Evolutionary conservation across 2,797 vertebrate species (phyloP).

Genomic region (Cynopterus sphinx): DNA sequence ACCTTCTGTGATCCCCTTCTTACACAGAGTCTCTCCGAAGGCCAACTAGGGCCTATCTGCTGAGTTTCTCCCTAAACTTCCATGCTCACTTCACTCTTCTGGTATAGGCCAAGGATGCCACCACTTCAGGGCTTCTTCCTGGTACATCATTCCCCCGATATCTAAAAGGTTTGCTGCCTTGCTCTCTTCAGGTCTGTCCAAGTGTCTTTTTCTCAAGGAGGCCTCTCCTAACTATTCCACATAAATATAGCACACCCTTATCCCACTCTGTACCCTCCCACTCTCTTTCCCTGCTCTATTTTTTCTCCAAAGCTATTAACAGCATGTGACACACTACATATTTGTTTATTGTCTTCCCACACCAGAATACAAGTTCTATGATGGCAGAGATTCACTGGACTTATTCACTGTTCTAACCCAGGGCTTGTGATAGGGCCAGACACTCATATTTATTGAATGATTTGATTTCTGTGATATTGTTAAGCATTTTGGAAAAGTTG

Average conservation of each 20-base stretch:
- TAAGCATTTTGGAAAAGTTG: not conserved
- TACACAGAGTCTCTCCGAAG: not conserved
- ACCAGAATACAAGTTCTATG: not conserved
- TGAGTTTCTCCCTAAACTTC: fast-evolving
- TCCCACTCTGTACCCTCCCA: not conserved
- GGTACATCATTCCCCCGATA: not conserved
- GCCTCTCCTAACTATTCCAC: not conserved
- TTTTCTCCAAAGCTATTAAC: not conserved
- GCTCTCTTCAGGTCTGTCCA: not conserved
- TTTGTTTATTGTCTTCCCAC: not conserved
- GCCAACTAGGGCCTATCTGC: not conserved
- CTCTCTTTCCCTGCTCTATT: not conserved
- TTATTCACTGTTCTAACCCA: not conserved
- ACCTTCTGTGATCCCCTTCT: not conserved
- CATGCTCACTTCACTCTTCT: not conserved
- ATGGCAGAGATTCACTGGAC: not conserved
- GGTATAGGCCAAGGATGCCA: not conserved
- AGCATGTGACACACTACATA: not conserved
- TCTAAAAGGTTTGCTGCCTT: not conserved
- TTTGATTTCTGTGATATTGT: not conserved
- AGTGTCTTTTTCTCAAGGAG: not conserved
- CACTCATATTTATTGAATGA: not conserved
- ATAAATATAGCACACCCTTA: fast-evolving
- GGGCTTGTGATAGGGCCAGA: not conserved
- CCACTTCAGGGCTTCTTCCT: not conserved